These are phyloP conservation scores for Drosophila prolongata DNA, from an alignment of 2,888 invertebrate species.

Conservation along the genomic window DNA sequence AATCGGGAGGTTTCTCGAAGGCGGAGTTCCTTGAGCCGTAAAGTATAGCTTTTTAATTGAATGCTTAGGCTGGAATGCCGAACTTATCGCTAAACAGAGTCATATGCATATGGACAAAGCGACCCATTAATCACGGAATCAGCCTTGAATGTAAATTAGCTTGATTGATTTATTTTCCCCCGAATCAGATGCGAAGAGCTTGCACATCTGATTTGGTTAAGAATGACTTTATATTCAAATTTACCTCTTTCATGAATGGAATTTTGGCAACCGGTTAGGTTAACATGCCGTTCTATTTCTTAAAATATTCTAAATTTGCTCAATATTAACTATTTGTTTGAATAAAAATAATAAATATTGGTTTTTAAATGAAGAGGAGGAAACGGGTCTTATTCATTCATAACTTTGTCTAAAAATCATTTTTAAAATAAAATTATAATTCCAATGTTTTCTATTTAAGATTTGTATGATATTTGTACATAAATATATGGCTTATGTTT, in stretches of 20 bases:
- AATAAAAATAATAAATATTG: too few species aligned
- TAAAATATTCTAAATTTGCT: too few species aligned
- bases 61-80: slow-evolving; percentile 23
- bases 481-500: too few species aligned
- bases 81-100: slow-evolving; percentile 7
- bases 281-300: too few species aligned
- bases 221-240: neutral
- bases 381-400: too few species aligned
- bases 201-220: slow-evolving; percentile 10
- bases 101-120: slow-evolving; percentile 28
- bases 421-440: too few species aligned
- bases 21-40: slow-evolving; percentile 6
- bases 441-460: too few species aligned
- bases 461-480: too few species aligned
- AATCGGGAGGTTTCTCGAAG: slow-evolving; percentile 10
- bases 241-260: neutral
- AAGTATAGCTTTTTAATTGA: slow-evolving; percentile 29
- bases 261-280: too few species aligned
- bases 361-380: too few species aligned
- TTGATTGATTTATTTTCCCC: slow-evolving; percentile 26
- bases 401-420: too few species aligned
- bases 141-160: slow-evolving; percentile 36
- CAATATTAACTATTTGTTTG: too few species aligned
- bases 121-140: slow-evolving; percentile 31
- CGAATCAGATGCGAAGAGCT: slow-evolving; percentile 9